Conservation (phyloP, 1,140 invertebrate species). For the Nasonia giraulti region DNA sequence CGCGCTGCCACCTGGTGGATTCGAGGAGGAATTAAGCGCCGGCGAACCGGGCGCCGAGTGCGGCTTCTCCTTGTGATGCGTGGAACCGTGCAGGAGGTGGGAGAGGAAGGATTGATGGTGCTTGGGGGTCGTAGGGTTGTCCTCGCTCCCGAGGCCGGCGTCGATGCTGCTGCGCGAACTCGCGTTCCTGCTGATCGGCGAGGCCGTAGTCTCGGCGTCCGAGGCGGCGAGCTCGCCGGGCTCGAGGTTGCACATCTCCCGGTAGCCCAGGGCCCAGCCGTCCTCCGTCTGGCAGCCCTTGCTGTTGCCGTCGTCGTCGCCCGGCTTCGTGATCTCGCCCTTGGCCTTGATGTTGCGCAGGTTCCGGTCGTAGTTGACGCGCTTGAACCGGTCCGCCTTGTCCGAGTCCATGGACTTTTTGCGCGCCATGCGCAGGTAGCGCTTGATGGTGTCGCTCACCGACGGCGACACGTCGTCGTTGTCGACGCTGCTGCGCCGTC, state of each 20-base stretch:
- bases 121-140: constrained; percentile 75
- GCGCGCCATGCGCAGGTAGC: constrained; percentile 87
- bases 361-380: constrained; percentile 91
- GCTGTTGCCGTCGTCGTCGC: constrained; percentile 81
- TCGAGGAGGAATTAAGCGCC: constrained; percentile 72
- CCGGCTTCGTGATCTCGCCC: constrained; percentile 82
- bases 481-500: constrained; percentile 83
- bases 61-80: constrained; percentile 68
- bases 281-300: constrained; percentile 86
- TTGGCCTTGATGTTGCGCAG: constrained; percentile 88
- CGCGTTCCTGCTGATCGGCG: constrained; percentile 71
- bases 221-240: constrained; percentile 62
- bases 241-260: constrained; percentile 62
- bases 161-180: constrained; percentile 77
- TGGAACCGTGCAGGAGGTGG: constrained; percentile 78
- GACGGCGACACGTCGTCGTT: constrained; percentile 90
- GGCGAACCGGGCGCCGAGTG: constrained; percentile 72
- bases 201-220: constrained; percentile 74
- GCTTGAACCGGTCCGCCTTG: constrained; percentile 87
- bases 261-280: constrained; percentile 79
- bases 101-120: constrained; percentile 80
- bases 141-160: constrained; percentile 71
- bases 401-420: constrained; percentile 89
- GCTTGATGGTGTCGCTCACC: constrained; percentile 88
- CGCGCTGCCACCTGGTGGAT: constrained; percentile 76